phyloP scores from a whole-genome alignment of 2,797 vertebrate genomes.

The Setipinna tenuifilis region DNA sequence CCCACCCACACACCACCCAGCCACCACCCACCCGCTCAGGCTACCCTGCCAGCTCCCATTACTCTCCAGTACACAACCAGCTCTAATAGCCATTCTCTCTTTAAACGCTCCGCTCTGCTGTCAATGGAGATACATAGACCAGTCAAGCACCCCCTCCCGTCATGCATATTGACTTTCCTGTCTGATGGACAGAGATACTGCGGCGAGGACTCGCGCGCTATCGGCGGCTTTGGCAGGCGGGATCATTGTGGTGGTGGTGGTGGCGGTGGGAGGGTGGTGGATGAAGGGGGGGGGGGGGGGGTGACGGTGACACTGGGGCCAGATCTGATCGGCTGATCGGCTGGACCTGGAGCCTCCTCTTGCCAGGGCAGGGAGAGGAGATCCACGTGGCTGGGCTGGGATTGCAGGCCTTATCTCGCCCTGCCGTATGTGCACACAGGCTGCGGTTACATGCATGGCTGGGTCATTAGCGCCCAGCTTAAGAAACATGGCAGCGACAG shows the following conservation, averaged over 20 bases:
- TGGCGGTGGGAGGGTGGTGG: too few relatives aligned
- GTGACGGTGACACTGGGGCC: background rate
- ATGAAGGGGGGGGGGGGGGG: background rate
- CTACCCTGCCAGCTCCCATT: slow-evolving; percentile 1
- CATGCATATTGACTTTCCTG: slow-evolving; percentile 23
- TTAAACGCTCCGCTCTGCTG: slow-evolving; percentile 3
- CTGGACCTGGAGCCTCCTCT: background rate
- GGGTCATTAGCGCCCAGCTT: slow-evolving; percentile 15
- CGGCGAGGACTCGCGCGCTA: background rate
- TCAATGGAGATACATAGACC: slow-evolving; percentile 7
- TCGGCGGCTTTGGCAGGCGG: background rate
- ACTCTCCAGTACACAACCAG: background rate
- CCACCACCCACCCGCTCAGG: background rate
- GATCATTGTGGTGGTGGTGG: background rate
- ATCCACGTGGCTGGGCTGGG: background rate
- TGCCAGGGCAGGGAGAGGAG: too few relatives aligned
- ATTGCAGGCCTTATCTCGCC: background rate
- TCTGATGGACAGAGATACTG: slow-evolving; percentile 21
- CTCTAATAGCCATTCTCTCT: background rate
- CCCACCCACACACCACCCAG: too few relatives aligned
- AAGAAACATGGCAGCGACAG: slow-evolving; percentile 5
- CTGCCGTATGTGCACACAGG: background rate
- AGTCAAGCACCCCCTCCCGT: slow-evolving; percentile 8
- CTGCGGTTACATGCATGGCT: background rate
- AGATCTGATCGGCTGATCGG: background rate